Evolutionary conservation across 2,888 invertebrate genomes (phyloP), one percentile per base, ranked within the genome.

Genomic region (Pteria penguin): DNA sequence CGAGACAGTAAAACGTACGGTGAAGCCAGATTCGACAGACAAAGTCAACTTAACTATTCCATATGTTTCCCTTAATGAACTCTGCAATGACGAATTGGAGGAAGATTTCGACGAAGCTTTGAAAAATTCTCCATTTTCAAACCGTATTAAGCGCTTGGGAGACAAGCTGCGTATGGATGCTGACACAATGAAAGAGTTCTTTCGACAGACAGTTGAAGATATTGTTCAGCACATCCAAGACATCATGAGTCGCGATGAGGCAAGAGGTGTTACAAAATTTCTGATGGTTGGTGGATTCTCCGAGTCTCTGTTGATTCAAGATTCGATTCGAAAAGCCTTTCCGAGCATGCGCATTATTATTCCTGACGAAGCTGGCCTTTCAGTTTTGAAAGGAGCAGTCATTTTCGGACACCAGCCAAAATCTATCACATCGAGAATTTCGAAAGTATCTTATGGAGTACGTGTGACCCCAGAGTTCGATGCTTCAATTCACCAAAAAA

Each of bases 311-410:
- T 31, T 76, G 67, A 58, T 76, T 2, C 71, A 72, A 45, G 55
- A 66, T 4, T 62, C 72, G 8, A 61, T 75, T 29, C 26, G 55
- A 31, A 75, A 71, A 52, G 52, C 71, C 18, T 76, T 75, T 61
- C 71, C 75, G 5, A 22, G 60, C 18, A 65, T 33, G 33, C 29
- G 65, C n/a, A 29, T 75, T 22, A 60, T 75, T 54, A 65, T 75
- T 8, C 75, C 75, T 24, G 58, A 58, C 3, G 75, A 75, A 4
- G 33, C 75, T 26, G 75, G 70, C 8, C 29, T 70, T 8, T 45
- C 76, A 2, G 76, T 76, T 29, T 33, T 76, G 24, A 76, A 72
- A 45, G 76, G 76, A 22, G 76, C 76, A 8, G 76, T 76, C 0
- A 54, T 76, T 14, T 76, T 67, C n/a, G 76, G 76, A 11, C 72